Conservation (phyloP, 1,140 invertebrate species). For the Pseudomyrmex cubaensis region DNA sequence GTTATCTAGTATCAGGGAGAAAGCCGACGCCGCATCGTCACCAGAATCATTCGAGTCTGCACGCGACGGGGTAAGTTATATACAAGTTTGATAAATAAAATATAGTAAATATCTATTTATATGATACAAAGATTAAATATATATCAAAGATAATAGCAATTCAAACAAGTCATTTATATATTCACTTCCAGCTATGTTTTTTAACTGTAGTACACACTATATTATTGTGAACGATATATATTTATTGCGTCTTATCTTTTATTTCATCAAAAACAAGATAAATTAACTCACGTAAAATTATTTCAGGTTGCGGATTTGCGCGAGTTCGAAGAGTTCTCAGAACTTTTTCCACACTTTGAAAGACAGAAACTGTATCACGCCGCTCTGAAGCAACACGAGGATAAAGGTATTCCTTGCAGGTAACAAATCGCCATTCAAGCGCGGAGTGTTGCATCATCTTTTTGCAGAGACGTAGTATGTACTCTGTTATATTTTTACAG, state of each 20-base stretch:
- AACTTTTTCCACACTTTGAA: slow-evolving; percentile 91
- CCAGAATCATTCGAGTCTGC: slow-evolving; percentile 97
- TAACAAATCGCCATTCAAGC: slow-evolving; percentile 69
- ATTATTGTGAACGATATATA: neutral
- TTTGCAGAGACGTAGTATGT: neutral
- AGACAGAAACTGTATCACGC: slow-evolving; percentile 92
- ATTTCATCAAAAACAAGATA: neutral
- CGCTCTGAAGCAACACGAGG: slow-evolving; percentile 91
- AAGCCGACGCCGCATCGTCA: slow-evolving; percentile 87
- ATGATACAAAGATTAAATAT: neutral
- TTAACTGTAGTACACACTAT: neutral
- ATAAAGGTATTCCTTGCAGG: slow-evolving; percentile 92
- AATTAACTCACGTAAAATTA: slow-evolving; percentile 28
- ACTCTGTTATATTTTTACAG: slow-evolving; percentile 80
- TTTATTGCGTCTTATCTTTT: too few relatives aligned
- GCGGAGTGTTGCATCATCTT: neutral
- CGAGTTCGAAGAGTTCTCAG: slow-evolving; percentile 94
- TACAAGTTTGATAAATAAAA: too few relatives aligned
- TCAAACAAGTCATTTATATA: neutral
- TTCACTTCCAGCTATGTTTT: neutral
- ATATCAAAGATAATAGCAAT: neutral
- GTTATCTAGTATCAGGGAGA: slow-evolving; percentile 79
- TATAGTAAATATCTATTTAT: slow-evolving; percentile 2
- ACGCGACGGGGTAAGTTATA: slow-evolving; percentile 91
- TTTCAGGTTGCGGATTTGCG: slow-evolving; percentile 94